Percentiles rank a stretch among this genome's conserved stretches.
phyloP scores from a whole-genome alignment of 2,113 vertebrate species.

The Galbula dea region DNA sequence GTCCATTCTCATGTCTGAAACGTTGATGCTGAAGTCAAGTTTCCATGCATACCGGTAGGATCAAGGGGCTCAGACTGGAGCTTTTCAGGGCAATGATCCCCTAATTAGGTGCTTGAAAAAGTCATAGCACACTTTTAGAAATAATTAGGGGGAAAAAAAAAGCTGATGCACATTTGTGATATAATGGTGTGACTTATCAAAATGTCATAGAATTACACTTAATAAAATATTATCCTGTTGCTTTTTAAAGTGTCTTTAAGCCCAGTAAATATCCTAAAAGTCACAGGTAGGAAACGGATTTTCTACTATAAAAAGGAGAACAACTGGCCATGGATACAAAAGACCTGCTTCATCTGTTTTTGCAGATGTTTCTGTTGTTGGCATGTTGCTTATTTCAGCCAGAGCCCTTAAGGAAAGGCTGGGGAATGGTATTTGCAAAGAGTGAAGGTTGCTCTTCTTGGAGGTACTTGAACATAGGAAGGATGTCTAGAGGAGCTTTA shows the following conservation, averaged over 20 bases:
- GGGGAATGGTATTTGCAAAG: not conserved
- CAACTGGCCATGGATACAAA: not conserved
- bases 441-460: not conserved
- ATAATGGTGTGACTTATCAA: constrained; percentile 1
- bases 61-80: not conserved
- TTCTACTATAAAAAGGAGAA: not conserved
- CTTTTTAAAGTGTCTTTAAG: not conserved
- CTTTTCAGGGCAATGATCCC: not conserved
- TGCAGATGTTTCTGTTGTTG: not conserved
- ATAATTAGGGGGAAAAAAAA: constrained; percentile 15
- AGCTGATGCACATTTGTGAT: not conserved
- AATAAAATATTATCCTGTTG: not conserved
- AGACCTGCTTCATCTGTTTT: not conserved
- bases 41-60: not conserved
- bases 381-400: not conserved
- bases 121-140: not conserved
- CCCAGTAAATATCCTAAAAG: not conserved
- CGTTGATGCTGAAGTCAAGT: not conserved
- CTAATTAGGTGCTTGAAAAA: not conserved
- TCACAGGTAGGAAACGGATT: not conserved
- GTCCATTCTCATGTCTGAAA: not conserved
- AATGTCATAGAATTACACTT: not conserved
- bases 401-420: not conserved
- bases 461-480: not conserved
- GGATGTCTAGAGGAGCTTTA: not conserved